Evolutionary conservation across 2,797 vertebrate species (phyloP), one percentile per base, ranked within the genome.

Genomic region (Amniataba percoides): DNA sequence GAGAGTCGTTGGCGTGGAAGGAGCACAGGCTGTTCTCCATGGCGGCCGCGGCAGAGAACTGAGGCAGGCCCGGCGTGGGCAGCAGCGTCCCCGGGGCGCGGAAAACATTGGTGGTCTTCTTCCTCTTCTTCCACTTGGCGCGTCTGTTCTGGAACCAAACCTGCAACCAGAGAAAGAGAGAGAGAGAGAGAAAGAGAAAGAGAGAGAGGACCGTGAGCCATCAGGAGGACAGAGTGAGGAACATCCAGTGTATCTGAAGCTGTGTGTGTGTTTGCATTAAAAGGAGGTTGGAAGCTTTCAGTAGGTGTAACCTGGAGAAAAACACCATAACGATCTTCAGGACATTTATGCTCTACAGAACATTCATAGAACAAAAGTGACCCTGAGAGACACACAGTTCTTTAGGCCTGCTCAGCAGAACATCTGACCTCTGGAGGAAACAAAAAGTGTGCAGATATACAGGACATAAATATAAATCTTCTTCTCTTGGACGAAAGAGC

Each of bases 131-230:
- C 98, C 98, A 99, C 89, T 99, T 99, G 19, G 98, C 98, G 18
- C 97, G 97, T 40, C 97, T 94, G 90, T 99, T 99, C 96, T 99
- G 98, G 91, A 99, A 99, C 98, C 98, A 99, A n/a, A 99, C 97
- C 98, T 99, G 93, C 58, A 36, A 70, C 10, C 6, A 85, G 39
- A 84, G 53, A 78, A 15, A 69, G 27, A 78, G 16, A 69, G 31
- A 85, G 34, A 84, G 53, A 78, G 15, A 69, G 31, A 85, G 34
- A 84, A 52, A 78, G 16, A 69, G 31, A 85, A 34, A 84, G 53
- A 78, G 16, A 69, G 31, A 85, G 31, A 43, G 71, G 15, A 39
- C 19, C 8, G 43, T 74, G 55, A 77, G 21, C 9, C 45, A n/a
- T 11, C 36, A 77, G 46, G 16, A 11, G 43, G 11, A 45, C 5